A percentile compares a stretch with the other conserved stretches of the same genome.
Conservation (phyloP, 2,797 vertebrate species). For the Myotis vivesi region DNA sequence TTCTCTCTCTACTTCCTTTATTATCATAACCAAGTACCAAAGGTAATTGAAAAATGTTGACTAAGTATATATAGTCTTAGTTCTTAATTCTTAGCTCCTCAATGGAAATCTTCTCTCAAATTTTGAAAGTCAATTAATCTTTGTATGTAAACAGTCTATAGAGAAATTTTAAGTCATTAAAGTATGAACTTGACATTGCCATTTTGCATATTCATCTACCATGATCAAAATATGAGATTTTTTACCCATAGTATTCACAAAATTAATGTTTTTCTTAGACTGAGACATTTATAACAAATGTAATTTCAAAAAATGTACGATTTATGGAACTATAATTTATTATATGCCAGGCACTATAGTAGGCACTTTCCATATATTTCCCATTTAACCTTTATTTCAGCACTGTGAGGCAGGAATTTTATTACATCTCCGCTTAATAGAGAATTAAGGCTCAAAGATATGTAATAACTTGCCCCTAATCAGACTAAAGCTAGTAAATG, state of each 20-base stretch:
- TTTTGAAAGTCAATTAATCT: constrained; percentile 4
- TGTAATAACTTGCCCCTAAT: not conserved
- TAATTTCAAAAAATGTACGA: not conserved
- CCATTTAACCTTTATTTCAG: not conserved
- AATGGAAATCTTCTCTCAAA: not conserved
- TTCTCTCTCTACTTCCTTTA: not conserved
- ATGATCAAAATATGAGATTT: not conserved
- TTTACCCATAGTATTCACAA: not conserved
- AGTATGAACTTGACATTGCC: not conserved
- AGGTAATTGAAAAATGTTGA: not conserved
- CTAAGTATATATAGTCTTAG: not conserved
- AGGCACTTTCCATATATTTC: not conserved
- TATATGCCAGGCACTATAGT: not conserved
- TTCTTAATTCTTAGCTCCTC: not conserved
- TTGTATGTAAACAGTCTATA: not conserved
- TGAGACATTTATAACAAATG: constrained; percentile 1
- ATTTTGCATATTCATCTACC: not conserved
- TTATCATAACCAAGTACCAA: not conserved
- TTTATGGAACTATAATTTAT: not conserved
- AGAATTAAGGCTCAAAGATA: not conserved
- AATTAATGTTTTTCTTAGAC: not conserved
- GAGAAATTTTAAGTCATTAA: constrained; percentile 17
- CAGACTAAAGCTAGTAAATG: not conserved
- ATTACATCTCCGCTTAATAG: not conserved
- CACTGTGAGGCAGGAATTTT: not conserved